A percentile compares a stretch with the other conserved stretches of the same genome.
Evolutionary conservation across 2,888 invertebrate genomes (phyloP).

Genomic region (Cylindroiulus punctatus): DNA sequence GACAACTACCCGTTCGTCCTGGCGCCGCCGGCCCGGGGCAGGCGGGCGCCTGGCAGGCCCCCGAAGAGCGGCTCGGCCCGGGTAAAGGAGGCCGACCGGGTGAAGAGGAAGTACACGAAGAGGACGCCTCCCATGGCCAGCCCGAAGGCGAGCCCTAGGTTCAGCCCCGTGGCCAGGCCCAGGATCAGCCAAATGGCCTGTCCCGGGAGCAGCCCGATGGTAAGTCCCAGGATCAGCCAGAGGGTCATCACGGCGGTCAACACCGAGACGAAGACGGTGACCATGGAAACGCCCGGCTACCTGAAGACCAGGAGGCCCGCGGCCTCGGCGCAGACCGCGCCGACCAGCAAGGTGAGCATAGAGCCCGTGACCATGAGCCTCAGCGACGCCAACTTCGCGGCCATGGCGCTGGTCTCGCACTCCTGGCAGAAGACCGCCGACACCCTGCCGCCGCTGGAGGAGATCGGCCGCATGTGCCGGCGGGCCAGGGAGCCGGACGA

Average conservation of each 20-base stretch:
- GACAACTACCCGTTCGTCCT: not conserved
- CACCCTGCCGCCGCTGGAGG: not conserved
- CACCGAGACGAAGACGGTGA: not conserved
- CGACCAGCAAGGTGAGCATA: not conserved
- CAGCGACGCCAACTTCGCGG: slow-evolving; percentile 23
- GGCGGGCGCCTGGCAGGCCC: not conserved
- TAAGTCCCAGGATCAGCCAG: no score
- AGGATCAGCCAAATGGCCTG: no score
- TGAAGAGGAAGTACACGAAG: not conserved
- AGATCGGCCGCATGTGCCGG: not conserved
- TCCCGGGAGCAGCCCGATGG: no score
- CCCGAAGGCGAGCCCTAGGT: no score
- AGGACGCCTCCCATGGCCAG: not conserved
- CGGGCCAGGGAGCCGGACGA: not conserved
- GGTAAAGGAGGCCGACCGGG: not conserved
- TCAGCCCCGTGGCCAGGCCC: no score
- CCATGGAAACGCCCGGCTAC: not conserved
- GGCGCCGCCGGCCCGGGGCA: not conserved
- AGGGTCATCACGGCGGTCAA: not conserved
- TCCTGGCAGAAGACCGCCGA: not conserved
- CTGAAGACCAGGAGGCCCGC: not conserved
- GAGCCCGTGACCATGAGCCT: slow-evolving; percentile 29
- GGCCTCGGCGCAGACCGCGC: not conserved
- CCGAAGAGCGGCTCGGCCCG: not conserved
- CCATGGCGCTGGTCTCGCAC: not conserved